Conservation (phyloP, 2,113 vertebrate species). For the Semicossyphus pulcher region DNA sequence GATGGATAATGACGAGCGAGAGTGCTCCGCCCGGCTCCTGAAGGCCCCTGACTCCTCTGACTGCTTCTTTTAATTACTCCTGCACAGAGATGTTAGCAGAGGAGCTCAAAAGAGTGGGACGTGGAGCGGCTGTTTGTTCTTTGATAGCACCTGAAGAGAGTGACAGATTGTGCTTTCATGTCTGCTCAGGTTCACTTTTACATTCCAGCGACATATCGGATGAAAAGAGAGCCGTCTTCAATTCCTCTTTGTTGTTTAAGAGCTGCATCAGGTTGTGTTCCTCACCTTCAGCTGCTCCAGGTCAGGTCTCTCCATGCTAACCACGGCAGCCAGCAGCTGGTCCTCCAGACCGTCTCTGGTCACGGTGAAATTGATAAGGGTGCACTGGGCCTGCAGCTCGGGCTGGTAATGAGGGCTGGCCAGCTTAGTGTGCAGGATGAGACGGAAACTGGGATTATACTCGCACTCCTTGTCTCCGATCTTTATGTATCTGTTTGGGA, state of each 20-base stretch:
- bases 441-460: constrained; percentile 89
- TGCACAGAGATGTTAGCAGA: constrained; percentile 14
- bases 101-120: constrained; percentile 8
- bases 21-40: constrained; percentile 2
- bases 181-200: constrained; percentile 24
- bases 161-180: constrained; percentile 42
- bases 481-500: constrained; percentile 87
- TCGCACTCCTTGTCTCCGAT: constrained; percentile 97
- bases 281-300: constrained; percentile 94
- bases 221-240: constrained; percentile 19
- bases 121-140: constrained; percentile 38
- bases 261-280: background rate
- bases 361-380: constrained; percentile 95
- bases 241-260: background rate
- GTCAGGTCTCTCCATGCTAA: constrained; percentile 93
- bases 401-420: constrained; percentile 96
- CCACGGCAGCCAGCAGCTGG: constrained; percentile 92
- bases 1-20: constrained; percentile 44
- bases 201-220: background rate
- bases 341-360: constrained; percentile 93
- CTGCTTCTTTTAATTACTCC: constrained; percentile 60
- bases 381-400: constrained; percentile 96
- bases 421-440: constrained; percentile 96
- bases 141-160: constrained; percentile 25
- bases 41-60: constrained; percentile 28